phyloP scores from a whole-genome alignment of 2,888 invertebrate species.

The Magallana nippona region DNA sequence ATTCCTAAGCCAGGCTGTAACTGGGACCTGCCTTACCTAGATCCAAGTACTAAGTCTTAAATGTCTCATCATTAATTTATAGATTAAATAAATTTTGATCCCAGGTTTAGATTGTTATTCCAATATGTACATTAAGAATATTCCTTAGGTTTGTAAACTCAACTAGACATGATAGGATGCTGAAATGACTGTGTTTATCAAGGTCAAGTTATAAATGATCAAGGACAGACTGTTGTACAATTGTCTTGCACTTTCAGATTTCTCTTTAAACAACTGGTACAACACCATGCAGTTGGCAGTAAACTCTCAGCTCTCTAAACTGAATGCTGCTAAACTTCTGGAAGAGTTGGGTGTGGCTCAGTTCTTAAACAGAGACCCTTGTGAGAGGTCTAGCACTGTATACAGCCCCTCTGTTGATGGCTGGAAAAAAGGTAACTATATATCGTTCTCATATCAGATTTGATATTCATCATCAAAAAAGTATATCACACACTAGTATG shows the following conservation, averaged over 20 bases:
- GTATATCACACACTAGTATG: no score
- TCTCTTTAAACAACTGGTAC: constrained; percentile 34
- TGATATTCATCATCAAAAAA: background rate
- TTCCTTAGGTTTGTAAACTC: no score
- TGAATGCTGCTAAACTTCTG: constrained; percentile 37
- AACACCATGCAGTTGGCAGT: constrained; percentile 28
- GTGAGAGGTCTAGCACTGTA: constrained; percentile 38
- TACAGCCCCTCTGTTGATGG: constrained; percentile 45
- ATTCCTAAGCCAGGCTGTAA: constrained; percentile 54
- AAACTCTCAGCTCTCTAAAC: constrained; percentile 23
- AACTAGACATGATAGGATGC: no score
- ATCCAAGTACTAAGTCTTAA: constrained; percentile 42
- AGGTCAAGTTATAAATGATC: no score
- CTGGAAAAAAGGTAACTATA: constrained; percentile 46
- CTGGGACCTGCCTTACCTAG: constrained; percentile 49
- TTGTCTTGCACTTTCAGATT: constrained; percentile 23
- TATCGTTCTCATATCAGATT: background rate
- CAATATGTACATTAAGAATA: no score
- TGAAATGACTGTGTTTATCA: no score
- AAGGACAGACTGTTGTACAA: background rate
- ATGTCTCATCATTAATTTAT: background rate
- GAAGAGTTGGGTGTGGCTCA: constrained; percentile 41
- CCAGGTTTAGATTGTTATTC: no score
- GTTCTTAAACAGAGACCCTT: constrained; percentile 10
- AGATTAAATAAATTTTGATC: no score